A percentile compares a stretch with the other conserved stretches of the same genome.
phyloP scores from a whole-genome alignment of 2,888 invertebrate species.

The Pheosia tremula region DNA sequence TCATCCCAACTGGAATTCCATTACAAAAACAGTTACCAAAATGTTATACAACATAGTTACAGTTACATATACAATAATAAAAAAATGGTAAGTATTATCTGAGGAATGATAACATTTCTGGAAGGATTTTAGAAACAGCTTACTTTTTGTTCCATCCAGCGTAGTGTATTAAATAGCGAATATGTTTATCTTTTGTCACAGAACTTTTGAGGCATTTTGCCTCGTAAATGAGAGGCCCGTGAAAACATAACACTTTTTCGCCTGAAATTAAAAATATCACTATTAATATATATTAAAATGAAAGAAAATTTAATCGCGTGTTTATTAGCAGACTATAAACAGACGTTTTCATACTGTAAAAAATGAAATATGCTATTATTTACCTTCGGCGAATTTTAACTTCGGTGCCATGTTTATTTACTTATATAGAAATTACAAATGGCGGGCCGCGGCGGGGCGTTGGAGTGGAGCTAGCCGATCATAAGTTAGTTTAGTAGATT shows the following conservation, averaged over 20 bases:
- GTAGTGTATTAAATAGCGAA: slow-evolving; percentile 97
- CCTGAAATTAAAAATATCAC: slow-evolving; percentile 79
- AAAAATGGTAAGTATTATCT: neutral
- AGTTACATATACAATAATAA: no score
- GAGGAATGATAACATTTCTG: neutral
- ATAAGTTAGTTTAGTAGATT: no score
- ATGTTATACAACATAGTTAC: no score
- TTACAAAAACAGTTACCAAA: slow-evolving; percentile 4
- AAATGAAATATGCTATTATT: slow-evolving; percentile 9
- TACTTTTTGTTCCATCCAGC: slow-evolving; percentile 99
- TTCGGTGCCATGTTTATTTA: slow-evolving; percentile 83
- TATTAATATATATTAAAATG: neutral
- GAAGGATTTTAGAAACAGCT: slow-evolving; percentile 45
- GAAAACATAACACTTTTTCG: slow-evolving; percentile 96
- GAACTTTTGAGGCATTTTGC: slow-evolving; percentile 96
- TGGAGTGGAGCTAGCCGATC: neutral
- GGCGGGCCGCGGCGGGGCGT: neutral
- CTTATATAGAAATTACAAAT: slow-evolving; percentile 15
- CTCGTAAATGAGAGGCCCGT: slow-evolving; percentile 98
- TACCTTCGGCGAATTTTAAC: slow-evolving; percentile 90
- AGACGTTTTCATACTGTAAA: neutral
- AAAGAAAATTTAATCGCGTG: neutral
- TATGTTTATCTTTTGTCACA: slow-evolving; percentile 92
- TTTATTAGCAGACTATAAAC: neutral
- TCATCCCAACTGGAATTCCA: slow-evolving; percentile 90